Evolutionary conservation across 2,797 vertebrate genomes (phyloP), one percentile per base, ranked within the genome.

Genomic region (Loriculus beryllinus): DNA sequence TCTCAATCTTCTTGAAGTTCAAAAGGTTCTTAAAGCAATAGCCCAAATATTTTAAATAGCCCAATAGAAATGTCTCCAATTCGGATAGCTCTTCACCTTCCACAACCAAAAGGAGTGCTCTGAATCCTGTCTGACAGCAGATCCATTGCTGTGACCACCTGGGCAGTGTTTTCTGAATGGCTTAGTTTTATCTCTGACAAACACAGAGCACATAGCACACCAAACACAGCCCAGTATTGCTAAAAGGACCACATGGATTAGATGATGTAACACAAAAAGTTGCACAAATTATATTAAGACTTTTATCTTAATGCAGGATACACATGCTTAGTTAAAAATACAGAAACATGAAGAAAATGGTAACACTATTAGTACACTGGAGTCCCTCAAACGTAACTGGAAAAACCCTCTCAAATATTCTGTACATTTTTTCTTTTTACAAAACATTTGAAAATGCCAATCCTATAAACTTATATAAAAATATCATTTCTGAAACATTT

Each of bases 251-350:
- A 29, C 59, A 40, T 9, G 43, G 59, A 94, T 71, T 68, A 86
- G 80, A 88, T 4, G 0, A 29, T 60, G 48, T 35, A 79, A 71
- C 45, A 86, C 39, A 67, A n/a, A 62, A 80, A 71, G 10, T 37
- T 79, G 49, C 68, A 82, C 57, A 64, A 70, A 83, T 90, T 89
- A 86, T 83, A 92, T 88, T 70, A 82, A 88, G 35, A 60, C 59
- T 91, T 96, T 92, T 91, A 72, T 93, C 84, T 59, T 74, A 78
- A 88, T 47, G 85, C 51, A 71, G 43, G 49, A 76, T 72, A 95
- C 60, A 92, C 3, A 5, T 45, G 45, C 59, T 86, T 85, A 76
- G 68, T 87, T 77, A 72, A 88, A 69, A 92, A 71, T 78, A 90
- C 56, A 88, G 64, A 87, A 70, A 83, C 39, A 20, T 9, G 25